Conservation (phyloP, 1,140 invertebrate species). For the Drosophila sproati region DNA sequence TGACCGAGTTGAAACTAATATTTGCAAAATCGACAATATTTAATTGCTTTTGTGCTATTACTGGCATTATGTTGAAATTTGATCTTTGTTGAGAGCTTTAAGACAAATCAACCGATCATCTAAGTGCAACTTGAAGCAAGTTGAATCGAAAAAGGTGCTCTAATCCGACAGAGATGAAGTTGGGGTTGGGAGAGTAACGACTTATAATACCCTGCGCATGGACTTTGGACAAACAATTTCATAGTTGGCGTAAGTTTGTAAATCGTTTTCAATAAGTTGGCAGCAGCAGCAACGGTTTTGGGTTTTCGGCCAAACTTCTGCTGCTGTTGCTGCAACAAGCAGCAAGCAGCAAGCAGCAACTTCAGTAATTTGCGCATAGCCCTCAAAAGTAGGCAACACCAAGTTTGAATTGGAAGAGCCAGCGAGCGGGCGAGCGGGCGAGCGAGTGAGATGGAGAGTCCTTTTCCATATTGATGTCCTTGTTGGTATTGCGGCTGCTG, state of each 20-base stretch:
- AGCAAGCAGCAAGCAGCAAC: not conserved
- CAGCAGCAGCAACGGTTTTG: conserved; percentile 34
- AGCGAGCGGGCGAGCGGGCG: not conserved
- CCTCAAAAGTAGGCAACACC: conserved; percentile 44
- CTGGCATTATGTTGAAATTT: too few species aligned
- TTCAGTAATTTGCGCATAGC: conserved; percentile 40
- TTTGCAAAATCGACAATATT: too few species aligned
- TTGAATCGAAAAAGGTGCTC: not conserved
- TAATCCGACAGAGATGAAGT: not conserved
- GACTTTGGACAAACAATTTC: conserved; percentile 2
- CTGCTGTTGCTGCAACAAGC: not conserved
- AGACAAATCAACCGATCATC: too few species aligned
- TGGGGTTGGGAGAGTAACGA: not conserved
- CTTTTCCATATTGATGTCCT: conserved; percentile 1
- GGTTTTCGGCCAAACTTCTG: conserved; percentile 26
- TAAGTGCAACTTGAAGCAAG: too few species aligned
- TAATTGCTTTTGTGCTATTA: too few species aligned
- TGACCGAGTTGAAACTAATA: too few species aligned
- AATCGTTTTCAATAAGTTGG: conserved; percentile 49
- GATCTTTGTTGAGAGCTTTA: too few species aligned
- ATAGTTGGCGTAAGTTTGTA: conserved; percentile 36
- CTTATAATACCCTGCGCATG: conserved; percentile 2
- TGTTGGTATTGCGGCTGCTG: conserved; percentile 4
- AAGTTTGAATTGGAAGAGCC: conserved; percentile 10
- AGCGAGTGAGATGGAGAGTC: not conserved